Base-by-base conservation (phyloP, 2,113 vertebrate genomes). In the Mellivora capensis region DNA sequence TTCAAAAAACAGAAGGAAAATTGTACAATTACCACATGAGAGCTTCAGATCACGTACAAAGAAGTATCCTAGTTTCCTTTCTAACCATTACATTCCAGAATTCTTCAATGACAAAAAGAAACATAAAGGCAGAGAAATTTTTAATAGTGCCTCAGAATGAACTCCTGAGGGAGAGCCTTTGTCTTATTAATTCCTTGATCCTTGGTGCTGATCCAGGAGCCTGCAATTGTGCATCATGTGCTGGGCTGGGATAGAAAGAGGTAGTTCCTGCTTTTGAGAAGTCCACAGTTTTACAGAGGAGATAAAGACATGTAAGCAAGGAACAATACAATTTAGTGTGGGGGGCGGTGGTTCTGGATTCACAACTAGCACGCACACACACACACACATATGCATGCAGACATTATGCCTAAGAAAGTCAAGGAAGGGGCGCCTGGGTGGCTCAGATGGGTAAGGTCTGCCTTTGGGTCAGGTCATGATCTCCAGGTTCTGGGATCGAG, bases 301-400 rank as follows among this genome's bases (percentile, higher is more conserved):
- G 14, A 49, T 14, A 52, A 52, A 61, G n/a, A 44, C 2, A 4
- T 1, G 5, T 13, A 31, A 91, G 52, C 61, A 85, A 69, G 87
- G 4, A 86, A 17, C 62, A 59, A 4, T 11, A n/a, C 47, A 64
- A 27, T 13, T 29, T 23, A 37, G 71, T 0, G 29, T 21, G 4
- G 4, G 14, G 8, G 29, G 13, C 0, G 1, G 0, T 20, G 15
- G 82, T 71, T 64, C 52, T 27, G 29, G 61, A 37, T 52, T 52
- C 52, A 21, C 37, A 0, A 15, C 4, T 2, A 11, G 1, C 34
- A n/a, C 2, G 8, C 62, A 44, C 0, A 0, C 27, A 6, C 0
- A 0, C 27, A 6, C 39, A 42, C 23, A 42, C 29, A 49, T 23
- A 37, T 8, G 7, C 10, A 37, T 2, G 29, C 62, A 86, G 49